Conservation (phyloP, 2,113 vertebrate genomes). For the Mobula hypostoma region DNA sequence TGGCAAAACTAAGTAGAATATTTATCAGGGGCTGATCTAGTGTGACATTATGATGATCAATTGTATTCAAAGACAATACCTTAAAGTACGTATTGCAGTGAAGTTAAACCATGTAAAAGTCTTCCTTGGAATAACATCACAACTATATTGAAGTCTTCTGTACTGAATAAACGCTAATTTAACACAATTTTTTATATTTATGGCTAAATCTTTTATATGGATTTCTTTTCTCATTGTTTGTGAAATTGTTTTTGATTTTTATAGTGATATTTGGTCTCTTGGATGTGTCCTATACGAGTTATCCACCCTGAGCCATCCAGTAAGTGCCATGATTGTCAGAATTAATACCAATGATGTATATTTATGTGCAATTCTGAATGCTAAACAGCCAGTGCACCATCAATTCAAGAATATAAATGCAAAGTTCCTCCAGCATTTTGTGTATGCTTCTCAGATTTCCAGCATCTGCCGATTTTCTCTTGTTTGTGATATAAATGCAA, state of each 20-base stretch:
- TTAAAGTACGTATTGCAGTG: neutral
- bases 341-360: neutral
- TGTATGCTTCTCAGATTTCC: too few species aligned
- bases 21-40: neutral
- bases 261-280: constrained; percentile 85
- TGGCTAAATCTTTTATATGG: neutral
- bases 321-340: constrained; percentile 53
- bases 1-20: neutral
- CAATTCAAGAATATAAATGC: neutral
- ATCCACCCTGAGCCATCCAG: constrained; percentile 75
- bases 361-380: neutral
- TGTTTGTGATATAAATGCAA: neutral
- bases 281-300: constrained; percentile 84
- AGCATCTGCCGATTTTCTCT: too few species aligned
- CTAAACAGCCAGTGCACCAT: neutral
- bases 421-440: neutral
- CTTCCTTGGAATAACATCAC: neutral
- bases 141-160: neutral
- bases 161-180: neutral
- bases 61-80: neutral
- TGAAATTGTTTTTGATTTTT: constrained; percentile 38
- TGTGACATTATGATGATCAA: neutral
- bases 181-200: neutral
- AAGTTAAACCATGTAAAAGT: neutral
- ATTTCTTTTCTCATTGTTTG: neutral